Conservation (phyloP, 2,888 invertebrate species). For the Drosophila quasianomalipes region DNA sequence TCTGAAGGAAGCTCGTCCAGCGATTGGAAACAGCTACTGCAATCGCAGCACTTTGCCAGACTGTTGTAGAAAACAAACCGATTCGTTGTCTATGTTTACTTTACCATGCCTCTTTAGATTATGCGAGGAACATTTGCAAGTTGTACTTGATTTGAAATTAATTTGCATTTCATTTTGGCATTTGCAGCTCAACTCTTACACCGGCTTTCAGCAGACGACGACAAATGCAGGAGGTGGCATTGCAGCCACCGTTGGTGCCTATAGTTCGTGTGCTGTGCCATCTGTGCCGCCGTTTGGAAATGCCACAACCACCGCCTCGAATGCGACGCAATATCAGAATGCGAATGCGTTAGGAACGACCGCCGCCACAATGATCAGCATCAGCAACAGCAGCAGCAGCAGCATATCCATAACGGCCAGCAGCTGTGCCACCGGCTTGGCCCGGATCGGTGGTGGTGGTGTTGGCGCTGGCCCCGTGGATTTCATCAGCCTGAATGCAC, state of each 20-base stretch:
- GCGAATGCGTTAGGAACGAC: conserved; percentile 68
- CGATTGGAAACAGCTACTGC: background rate
- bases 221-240: conserved; percentile 32
- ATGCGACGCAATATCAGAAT: conserved; percentile 70
- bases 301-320: conserved; percentile 81
- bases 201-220: conserved; percentile 53
- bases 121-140: background rate
- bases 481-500: conserved; percentile 81
- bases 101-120: background rate
- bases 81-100: background rate
- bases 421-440: conserved; percentile 35
- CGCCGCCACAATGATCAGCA: conserved; percentile 60
- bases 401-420: conserved; percentile 36
- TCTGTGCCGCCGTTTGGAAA: conserved; percentile 80
- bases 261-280: conserved; percentile 81
- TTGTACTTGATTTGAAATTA: background rate
- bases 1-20: background rate
- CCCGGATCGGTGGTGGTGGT: conserved; percentile 9
- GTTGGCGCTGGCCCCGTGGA: conserved; percentile 27
- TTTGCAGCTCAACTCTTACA: conserved; percentile 60
- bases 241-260: conserved; percentile 53
- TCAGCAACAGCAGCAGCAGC: conserved; percentile 20
- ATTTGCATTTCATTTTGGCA: background rate
- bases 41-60: background rate
- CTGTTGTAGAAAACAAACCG: background rate